A percentile compares a stretch with the other conserved stretches of the same genome.
Evolutionary conservation across 2,113 vertebrate genomes (phyloP).

Genomic region (Oncorhynchus gorbuscha): DNA sequence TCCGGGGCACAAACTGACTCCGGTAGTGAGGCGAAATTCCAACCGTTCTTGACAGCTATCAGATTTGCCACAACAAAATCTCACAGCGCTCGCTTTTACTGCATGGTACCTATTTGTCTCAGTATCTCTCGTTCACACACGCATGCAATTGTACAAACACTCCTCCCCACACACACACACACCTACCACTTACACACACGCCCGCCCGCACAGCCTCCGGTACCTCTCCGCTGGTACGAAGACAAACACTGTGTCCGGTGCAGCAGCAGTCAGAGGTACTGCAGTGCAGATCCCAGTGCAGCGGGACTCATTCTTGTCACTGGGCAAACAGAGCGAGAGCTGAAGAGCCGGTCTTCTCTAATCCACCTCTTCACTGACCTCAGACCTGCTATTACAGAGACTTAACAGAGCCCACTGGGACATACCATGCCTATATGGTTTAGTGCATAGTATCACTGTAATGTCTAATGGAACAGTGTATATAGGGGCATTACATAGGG

Average conservation of each 20-base stretch:
- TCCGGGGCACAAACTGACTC: constrained; percentile 41
- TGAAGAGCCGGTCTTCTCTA: constrained; percentile 41
- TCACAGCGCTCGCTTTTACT: constrained; percentile 21
- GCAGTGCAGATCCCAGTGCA: constrained; percentile 65
- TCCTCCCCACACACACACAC: constrained; percentile 20
- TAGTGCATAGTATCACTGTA: background rate
- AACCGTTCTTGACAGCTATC: constrained; percentile 38
- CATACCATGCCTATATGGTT: background rate
- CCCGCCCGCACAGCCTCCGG: constrained; percentile 13
- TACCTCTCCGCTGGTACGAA: constrained; percentile 34
- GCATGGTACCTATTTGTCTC: background rate
- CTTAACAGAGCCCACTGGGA: constrained; percentile 23
- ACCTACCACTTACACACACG: background rate
- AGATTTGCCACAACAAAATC: constrained; percentile 45
- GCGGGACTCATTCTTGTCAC: constrained; percentile 56
- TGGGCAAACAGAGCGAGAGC: constrained; percentile 53
- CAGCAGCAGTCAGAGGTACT: constrained; percentile 36
- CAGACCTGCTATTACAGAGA: constrained; percentile 37
- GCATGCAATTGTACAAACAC: background rate
- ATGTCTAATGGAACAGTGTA: background rate
- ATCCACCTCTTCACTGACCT: constrained; percentile 56
- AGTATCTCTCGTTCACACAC: background rate
- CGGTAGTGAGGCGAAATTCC: constrained; percentile 37
- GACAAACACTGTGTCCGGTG: constrained; percentile 20
- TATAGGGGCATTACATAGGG: background rate